Base-by-base conservation (phyloP, 2,888 invertebrate genomes). In the Eupithecia insigniata region DNA sequence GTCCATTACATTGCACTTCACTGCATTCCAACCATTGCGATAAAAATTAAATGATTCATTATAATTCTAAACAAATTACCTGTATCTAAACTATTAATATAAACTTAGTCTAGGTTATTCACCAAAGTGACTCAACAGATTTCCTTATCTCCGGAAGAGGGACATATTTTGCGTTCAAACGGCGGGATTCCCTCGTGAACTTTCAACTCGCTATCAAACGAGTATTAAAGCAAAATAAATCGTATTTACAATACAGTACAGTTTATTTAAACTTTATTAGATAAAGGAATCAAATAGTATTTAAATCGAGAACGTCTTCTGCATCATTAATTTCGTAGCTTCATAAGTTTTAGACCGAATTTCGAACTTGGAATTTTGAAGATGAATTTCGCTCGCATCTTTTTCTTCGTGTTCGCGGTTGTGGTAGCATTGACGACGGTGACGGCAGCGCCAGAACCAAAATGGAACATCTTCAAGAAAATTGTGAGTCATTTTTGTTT, bases 381-480 rank as follows among this genome's bases (percentile, higher is more conserved):
- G 74, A 89, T 89, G 89, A 87, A 89, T 73, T 88, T 89, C 81
- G 73, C 81, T 6, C 82, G 80, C 64, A 68, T 89, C 46, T 80
- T 89, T 7, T 83, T 88, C 65, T 85, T 89, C 74, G 83, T 86
- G 32, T 87, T 87, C 71, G 85, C 86, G 71, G 83, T 87, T 72
- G 77, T 87, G 60, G 72, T 88, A 71, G 86, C 83, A 28, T 65
- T 89, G 71, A 79, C 79, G 28, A 70, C 83, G 6, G 88, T 87
- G 0, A 80, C 85, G 2, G 88, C 84, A 1, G 86, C 86, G 12
- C 89, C 87, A 0, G 82, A 84, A 39, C 89, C 90, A 0, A 81
- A 80, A 72, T 89, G 89, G 88, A 90, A 86, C 66, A 71, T 86
- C 10, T 89, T 71, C 18, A 71, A 71, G 28, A 71, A 71, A 68